phyloP scores from a whole-genome alignment of 2,797 vertebrate genomes.

The Syndactyla subalaris region DNA sequence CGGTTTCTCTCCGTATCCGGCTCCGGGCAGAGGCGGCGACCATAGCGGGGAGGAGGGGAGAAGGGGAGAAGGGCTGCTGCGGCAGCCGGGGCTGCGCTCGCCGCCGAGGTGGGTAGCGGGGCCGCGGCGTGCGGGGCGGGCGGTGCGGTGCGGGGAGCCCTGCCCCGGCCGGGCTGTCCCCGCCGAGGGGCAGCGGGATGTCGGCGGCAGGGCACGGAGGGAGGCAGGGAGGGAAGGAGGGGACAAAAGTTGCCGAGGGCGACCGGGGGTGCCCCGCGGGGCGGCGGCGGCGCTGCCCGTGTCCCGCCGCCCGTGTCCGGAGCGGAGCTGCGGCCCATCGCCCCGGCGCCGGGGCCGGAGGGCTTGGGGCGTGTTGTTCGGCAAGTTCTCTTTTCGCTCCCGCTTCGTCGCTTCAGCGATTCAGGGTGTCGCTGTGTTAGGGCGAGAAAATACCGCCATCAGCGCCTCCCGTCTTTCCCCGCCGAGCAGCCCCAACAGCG shows the following conservation, averaged over 20 bases:
- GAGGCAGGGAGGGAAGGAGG: background rate
- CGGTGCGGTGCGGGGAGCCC: background rate
- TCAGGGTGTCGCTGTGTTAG: background rate
- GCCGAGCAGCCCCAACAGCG: background rate
- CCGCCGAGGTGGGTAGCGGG: conserved; percentile 6
- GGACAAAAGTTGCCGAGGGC: conserved; percentile 24
- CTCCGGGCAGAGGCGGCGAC: conserved; percentile 39
- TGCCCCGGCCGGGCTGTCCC: background rate
- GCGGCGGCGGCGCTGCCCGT: background rate
- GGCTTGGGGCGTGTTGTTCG: background rate
- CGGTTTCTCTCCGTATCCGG: conserved; percentile 60
- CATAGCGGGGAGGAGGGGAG: conserved; percentile 17
- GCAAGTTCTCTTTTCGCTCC: background rate
- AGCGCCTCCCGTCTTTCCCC: background rate
- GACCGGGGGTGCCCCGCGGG: background rate
- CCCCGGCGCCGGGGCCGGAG: background rate
- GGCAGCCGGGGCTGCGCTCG: background rate
- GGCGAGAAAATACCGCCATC: conserved; percentile 7
- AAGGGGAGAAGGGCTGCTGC: background rate
- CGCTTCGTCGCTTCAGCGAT: background rate
- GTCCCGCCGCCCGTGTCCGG: background rate
- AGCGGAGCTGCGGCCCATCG: background rate
- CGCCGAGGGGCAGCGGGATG: background rate
- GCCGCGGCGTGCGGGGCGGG: background rate
- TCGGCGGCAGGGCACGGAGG: background rate